Evolutionary conservation across 2,113 vertebrate genomes (phyloP).

Genomic region (Isichthys henryi): DNA sequence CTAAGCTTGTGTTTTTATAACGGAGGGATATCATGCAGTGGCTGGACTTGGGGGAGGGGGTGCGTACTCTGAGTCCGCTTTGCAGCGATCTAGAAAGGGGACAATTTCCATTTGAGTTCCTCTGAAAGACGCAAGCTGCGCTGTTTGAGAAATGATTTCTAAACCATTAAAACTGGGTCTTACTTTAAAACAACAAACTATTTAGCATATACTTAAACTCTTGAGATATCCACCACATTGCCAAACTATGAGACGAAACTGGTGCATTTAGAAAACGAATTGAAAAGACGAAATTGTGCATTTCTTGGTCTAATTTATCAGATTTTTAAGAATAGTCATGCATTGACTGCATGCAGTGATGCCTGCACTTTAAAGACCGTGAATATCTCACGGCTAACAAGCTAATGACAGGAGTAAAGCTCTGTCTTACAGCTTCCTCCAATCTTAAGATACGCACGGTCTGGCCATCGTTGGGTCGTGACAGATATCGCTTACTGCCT

Average conservation of each 20-base stretch:
- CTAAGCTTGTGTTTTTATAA: conserved; percentile 3
- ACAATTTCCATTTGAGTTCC: background rate
- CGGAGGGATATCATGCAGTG: background rate
- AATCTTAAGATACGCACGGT: background rate
- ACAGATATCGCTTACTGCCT: background rate
- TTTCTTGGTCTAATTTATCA: background rate
- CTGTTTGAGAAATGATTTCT: background rate
- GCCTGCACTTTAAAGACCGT: background rate
- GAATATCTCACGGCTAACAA: background rate
- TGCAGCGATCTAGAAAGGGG: background rate
- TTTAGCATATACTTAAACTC: background rate
- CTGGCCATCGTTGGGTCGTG: background rate
- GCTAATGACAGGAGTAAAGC: background rate
- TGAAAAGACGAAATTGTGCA: background rate
- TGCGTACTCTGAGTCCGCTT: background rate
- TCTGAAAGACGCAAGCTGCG: background rate
- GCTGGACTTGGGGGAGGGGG: background rate
- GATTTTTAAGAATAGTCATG: background rate
- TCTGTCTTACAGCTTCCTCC: background rate
- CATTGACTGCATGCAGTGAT: background rate
- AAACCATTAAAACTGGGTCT: background rate
- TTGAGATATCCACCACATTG: background rate
- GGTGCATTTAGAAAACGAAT: background rate
- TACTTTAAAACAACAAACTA: background rate
- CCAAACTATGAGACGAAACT: background rate